Conservation (phyloP, 2,888 invertebrate genomes). For the Coenonympha glycerion region DNA sequence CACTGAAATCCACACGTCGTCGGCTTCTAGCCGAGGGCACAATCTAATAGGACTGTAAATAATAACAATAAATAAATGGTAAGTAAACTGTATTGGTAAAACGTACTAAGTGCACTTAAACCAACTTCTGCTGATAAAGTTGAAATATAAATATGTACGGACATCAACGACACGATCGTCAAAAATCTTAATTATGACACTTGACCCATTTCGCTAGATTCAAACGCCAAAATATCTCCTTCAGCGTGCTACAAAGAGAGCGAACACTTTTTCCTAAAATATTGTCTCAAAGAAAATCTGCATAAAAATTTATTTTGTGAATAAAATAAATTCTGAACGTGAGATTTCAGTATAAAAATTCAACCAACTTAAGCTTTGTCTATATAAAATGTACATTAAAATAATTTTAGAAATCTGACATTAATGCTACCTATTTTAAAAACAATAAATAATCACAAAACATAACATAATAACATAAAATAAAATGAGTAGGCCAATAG, state of each 20-base stretch:
- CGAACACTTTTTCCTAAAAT: slow-evolving; percentile 9
- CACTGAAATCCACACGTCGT: too few species aligned
- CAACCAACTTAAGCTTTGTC: background rate
- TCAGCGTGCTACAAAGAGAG: slow-evolving; percentile 13
- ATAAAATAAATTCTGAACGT: background rate
- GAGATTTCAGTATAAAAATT: background rate
- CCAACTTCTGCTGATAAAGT: too few species aligned
- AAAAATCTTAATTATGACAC: slow-evolving; percentile 6
- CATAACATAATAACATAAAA: too few species aligned
- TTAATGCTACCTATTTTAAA: too few species aligned
- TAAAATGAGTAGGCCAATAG: too few species aligned
- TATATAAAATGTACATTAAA: too few species aligned
- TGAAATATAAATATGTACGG: background rate
- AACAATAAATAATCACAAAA: too few species aligned
- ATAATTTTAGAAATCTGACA: too few species aligned
- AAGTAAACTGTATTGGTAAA: too few species aligned
- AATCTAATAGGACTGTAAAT: too few species aligned
- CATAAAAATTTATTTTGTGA: background rate
- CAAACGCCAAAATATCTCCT: slow-evolving; percentile 15
- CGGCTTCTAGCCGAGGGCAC: too few species aligned
- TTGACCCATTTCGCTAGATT: slow-evolving; percentile 18
- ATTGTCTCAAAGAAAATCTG: slow-evolving; percentile 8
- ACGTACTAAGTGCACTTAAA: background rate
- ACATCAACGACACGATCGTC: background rate
- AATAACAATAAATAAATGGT: too few species aligned